Evolutionary conservation across 2,797 vertebrate species (phyloP), one percentile per base, ranked within the genome.

Genomic region (Taeniopygia guttata): DNA sequence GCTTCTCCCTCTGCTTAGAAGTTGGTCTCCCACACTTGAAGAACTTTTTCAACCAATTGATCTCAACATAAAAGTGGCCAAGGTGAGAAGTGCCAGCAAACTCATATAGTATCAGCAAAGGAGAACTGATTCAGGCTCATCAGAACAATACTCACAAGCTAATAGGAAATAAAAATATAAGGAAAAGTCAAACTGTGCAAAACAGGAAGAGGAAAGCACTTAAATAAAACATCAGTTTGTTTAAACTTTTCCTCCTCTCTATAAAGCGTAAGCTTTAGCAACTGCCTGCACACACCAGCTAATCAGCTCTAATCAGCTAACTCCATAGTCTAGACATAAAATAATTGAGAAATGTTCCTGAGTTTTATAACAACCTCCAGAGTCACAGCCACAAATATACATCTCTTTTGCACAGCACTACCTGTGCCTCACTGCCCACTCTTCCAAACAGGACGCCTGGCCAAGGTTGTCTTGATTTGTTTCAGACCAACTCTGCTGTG

Each of bases 361-460:
- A 86, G 13, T 20, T 40, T 76, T 62, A 60, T 1, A 78, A 13
- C 1, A 12, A 9, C 15, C 21, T 16, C 21, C 17, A 38, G 6
- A 43, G 2, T 14, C 43, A 34, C 2, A 56, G 5, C 12, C 23
- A 40, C 7, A 23, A 55, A 51, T 4, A 3, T 0, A 2, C 4
- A 1, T 0, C 11, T 11, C 12, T 11, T 52, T 67, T n/a, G 1
- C 3, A 63, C 29, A 7, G 9, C 16, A 29, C 1, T 7, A 8
- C 10, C 42, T 23, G 1, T 0, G 36, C 6, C 2, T 0, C 16
- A 8, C 20, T 3, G 0, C 7, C 14, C 52, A 7, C 10, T 13
- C 21, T 4, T 3, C 8, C 13, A 17, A 3, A 8, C 6, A 23
- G 0, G 2, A 0, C 0, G 1, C 10, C 18, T 45, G 3, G 29